phyloP scores from a whole-genome alignment of 2,888 invertebrate genomes.

The Ectemnius cavifrons region DNA sequence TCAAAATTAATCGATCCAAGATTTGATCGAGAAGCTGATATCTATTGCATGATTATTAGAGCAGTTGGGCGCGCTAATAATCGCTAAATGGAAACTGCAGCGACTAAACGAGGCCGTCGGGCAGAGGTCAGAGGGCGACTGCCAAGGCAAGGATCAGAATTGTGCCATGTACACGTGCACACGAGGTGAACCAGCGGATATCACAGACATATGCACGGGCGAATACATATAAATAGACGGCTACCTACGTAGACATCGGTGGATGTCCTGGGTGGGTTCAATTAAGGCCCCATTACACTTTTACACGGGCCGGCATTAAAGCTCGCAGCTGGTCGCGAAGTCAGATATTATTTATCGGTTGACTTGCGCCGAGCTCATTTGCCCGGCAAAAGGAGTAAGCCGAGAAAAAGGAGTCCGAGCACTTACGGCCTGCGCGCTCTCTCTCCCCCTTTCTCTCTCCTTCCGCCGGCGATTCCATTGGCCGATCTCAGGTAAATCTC shows the following conservation, averaged over 20 bases:
- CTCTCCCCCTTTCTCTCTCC: neutral
- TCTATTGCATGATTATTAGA: neutral
- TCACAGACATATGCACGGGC: conserved; percentile 31
- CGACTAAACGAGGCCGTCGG: neutral
- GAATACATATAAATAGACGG: conserved; percentile 57
- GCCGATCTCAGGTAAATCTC: conserved; percentile 60
- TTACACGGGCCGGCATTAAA: conserved; percentile 65
- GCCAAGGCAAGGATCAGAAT: neutral
- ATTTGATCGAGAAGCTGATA: neutral
- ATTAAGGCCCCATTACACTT: conserved; percentile 70
- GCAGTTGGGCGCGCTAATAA: neutral
- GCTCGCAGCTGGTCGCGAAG: conserved; percentile 65
- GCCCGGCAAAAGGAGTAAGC: conserved; percentile 58
- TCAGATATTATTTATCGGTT: conserved; percentile 71
- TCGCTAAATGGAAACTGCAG: neutral
- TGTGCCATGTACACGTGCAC: neutral
- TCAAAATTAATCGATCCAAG: too few species aligned
- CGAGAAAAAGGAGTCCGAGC: conserved; percentile 48
- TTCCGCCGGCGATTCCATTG: conserved; percentile 51
- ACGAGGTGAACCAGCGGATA: conserved; percentile 1
- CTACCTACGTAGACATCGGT: conserved; percentile 55
- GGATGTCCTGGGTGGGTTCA: conserved; percentile 65
- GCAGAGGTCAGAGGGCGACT: conserved; percentile 1
- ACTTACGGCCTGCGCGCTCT: conserved; percentile 32
- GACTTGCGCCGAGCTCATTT: conserved; percentile 70